phyloP scores from a whole-genome alignment of 2,888 invertebrate genomes.

The Creontiades dilutus region DNA sequence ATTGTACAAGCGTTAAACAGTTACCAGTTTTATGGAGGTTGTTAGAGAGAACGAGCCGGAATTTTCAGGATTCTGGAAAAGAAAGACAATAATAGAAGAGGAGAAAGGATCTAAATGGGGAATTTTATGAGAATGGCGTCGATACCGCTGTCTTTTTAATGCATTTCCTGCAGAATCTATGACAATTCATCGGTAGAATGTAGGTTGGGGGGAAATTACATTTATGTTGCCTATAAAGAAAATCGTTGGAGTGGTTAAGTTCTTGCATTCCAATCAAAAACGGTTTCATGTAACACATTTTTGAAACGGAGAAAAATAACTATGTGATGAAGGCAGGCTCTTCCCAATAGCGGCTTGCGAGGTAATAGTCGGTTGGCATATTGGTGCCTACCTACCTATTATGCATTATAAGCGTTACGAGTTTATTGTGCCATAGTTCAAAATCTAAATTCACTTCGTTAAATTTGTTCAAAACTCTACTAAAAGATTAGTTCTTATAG shows the following conservation, averaged over 20 bases:
- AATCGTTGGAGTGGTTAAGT: background rate
- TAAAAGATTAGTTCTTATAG: no score
- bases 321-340: no score
- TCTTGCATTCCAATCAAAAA: background rate
- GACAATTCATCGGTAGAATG: background rate
- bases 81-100: background rate
- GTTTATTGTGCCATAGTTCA: no score
- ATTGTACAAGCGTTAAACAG: background rate
- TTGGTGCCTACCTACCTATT: no score
- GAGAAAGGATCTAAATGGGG: background rate
- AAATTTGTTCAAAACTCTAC: no score
- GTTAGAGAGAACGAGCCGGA: background rate
- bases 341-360: no score
- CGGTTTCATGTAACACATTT: no score
- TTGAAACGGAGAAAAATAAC: no score
- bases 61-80: slow-evolving; percentile 1
- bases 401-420: no score
- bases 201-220: background rate
- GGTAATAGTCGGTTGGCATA: no score
- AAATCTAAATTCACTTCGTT: no score
- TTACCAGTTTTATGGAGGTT: background rate
- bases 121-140: background rate
- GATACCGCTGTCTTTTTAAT: background rate
- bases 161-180: background rate
- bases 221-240: background rate